Evolutionary conservation across 1,140 invertebrate genomes (phyloP).

Genomic region (Papilio xuthus): DNA sequence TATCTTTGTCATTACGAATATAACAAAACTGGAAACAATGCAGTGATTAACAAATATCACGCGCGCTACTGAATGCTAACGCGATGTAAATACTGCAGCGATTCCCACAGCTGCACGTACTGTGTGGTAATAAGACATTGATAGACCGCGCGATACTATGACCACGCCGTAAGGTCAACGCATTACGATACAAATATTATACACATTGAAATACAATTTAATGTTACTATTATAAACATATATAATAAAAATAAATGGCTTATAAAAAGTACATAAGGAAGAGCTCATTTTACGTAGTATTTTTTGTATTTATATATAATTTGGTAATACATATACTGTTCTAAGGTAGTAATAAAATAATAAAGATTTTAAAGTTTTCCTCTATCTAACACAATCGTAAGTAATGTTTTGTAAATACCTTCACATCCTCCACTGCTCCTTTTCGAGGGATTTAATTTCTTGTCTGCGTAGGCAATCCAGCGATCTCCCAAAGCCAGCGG

Average conservation of each 20-base stretch:
- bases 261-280: background rate
- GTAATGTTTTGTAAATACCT: conserved; percentile 63
- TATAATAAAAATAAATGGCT: background rate
- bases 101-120: conserved; percentile 20
- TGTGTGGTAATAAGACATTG: conserved; percentile 37
- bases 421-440: conserved; percentile 94
- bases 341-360: no score
- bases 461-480: conserved; percentile 92
- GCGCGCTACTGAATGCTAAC: conserved; percentile 15
- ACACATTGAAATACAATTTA: background rate
- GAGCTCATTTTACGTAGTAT: background rate
- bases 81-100: background rate
- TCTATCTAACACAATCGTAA: background rate
- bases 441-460: conserved; percentile 89
- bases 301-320: background rate
- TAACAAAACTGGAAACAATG: conserved; percentile 5
- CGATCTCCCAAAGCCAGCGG: conserved; percentile 94
- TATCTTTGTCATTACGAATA: background rate
- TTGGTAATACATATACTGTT: background rate
- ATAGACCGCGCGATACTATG: conserved; percentile 12
- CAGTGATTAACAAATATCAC: conserved; percentile 13
- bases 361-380: no score
- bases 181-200: background rate
- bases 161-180: conserved; percentile 27
- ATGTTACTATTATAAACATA: background rate